phyloP scores from a whole-genome alignment of 2,888 invertebrate species.

The Drosophila eohydei region DNA sequence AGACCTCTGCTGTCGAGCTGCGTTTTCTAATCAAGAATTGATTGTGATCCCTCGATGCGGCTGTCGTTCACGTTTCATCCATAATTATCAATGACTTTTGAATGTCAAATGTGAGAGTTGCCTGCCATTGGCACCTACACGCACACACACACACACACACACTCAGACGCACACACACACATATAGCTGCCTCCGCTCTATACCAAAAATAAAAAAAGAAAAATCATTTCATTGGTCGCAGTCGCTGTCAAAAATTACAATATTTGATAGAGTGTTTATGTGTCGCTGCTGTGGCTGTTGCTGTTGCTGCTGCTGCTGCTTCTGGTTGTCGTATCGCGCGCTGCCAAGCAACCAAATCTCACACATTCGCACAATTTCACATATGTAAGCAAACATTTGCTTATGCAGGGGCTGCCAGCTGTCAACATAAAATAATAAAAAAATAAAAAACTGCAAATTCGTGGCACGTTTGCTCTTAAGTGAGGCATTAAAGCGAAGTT shows the following conservation, averaged over 20 bases:
- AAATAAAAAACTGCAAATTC: constrained; percentile 41
- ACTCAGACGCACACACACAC: neutral
- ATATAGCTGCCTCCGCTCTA: neutral
- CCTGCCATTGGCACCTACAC: constrained; percentile 65
- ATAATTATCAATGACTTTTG: constrained; percentile 80
- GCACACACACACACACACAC: neutral
- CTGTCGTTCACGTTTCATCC: constrained; percentile 80
- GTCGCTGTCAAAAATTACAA: constrained; percentile 79
- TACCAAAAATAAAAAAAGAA: constrained; percentile 10
- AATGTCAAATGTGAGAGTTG: constrained; percentile 75
- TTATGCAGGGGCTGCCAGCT: constrained; percentile 44
- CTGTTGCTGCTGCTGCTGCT: neutral
- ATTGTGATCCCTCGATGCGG: constrained; percentile 81
- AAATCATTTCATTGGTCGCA: constrained; percentile 79
- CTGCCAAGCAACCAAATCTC: constrained; percentile 22
- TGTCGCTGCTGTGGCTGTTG: constrained; percentile 13
- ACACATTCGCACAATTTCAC: constrained; percentile 55
- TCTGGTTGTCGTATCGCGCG: neutral
- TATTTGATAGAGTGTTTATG: constrained; percentile 78
- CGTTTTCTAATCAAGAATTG: constrained; percentile 82
- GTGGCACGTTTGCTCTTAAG: constrained; percentile 73
- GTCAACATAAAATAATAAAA: constrained; percentile 21
- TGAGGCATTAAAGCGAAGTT: constrained; percentile 71
- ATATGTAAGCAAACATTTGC: constrained; percentile 61
- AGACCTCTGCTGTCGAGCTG: constrained; percentile 49